phyloP scores from a whole-genome alignment of 2,888 invertebrate species.

The Patella pellucida region DNA sequence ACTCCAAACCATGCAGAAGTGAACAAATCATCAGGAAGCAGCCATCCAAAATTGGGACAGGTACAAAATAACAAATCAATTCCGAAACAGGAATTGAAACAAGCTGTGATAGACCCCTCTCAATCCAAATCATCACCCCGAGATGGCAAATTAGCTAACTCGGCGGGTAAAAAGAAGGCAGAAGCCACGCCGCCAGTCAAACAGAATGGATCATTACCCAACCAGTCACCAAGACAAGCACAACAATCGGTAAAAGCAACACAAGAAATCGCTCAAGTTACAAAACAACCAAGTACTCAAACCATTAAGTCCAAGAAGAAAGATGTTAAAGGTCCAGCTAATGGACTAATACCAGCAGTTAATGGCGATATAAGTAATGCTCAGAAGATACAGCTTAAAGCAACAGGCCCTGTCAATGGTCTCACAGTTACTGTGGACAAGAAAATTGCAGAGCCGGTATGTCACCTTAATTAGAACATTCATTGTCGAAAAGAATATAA shows the following conservation, averaged over 20 bases:
- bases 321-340: no score
- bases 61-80: not conserved
- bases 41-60: conserved; percentile 3
- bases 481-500: no score
- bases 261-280: not conserved
- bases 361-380: no score
- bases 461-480: no score
- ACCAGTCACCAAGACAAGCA: not conserved
- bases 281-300: no score
- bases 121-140: not conserved
- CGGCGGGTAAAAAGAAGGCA: not conserved
- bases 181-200: not conserved
- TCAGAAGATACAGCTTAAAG: no score
- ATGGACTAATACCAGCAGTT: no score
- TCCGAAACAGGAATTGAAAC: not conserved
- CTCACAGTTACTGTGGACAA: no score
- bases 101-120: not conserved
- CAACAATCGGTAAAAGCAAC: not conserved
- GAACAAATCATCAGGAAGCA: conserved; percentile 16
- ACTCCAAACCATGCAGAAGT: conserved; percentile 35
- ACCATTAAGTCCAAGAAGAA: no score
- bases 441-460: no score
- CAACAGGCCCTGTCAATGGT: no score
- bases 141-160: not conserved
- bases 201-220: not conserved